Evolutionary conservation across 2,113 vertebrate species (phyloP), one percentile per base, ranked within the genome.

Genomic region (Hemicordylus capensis): DNA sequence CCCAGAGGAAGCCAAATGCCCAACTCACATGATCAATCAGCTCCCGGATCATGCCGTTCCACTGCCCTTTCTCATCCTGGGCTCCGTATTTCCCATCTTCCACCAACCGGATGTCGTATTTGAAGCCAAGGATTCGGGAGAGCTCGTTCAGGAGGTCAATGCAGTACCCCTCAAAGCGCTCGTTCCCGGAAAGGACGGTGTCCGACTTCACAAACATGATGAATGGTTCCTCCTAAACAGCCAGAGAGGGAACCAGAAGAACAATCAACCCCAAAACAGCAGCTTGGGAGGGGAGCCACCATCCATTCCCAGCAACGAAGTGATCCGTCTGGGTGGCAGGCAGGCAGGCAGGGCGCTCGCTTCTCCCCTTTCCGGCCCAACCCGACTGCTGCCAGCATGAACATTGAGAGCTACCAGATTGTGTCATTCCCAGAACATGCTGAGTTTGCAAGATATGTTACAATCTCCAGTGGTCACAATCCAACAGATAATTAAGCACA

Each of bases 131-230:
- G 93, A 99, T 97, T 90, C 95, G 90, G 79, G 99, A 95, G 90
- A 99, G 96, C 94, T 99, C 98, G 92, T 98, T 98, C 15, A 99
- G 97, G 56, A 99, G 96, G 96, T 99, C 99, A 6, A 99, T 97
- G 96, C 99, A 99, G 96, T 98, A 99, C 44, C 99, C 99, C 96
- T 99, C 99, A 19, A 99, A 99, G 39, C 98, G 98, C 87, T 99
- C 98, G 1, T 99, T 99, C 76, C 98, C 99, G 0, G 98, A 97
- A 51, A 99, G 97, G 20, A 98, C 97, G 19, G 96, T 98, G 97
- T 99, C 98, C 0, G 98, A 99, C 91, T 98, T 99, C 83, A 97
- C 98, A 96, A 99, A 99, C 98, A 99, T 99, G 95, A 99, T 98
- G 64, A 99, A 99, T 90, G 99, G 99, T 94, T 99, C 98, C 91